phyloP scores from a whole-genome alignment of 2,113 vertebrate genomes.

The Rhegmatorhina hoffmannsi region DNA sequence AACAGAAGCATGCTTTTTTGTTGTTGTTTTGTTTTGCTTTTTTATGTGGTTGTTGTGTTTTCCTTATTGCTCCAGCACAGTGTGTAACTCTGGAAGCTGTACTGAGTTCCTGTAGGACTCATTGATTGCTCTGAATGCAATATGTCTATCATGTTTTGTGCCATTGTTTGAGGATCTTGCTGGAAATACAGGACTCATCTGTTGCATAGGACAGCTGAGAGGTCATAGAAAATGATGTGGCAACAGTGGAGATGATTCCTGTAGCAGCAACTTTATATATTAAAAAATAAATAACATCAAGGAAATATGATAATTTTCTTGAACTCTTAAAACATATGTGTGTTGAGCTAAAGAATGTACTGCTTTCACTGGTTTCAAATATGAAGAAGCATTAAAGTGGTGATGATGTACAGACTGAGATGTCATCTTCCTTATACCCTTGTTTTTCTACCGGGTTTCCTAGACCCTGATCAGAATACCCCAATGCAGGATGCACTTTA shows the following conservation, averaged over 20 bases:
- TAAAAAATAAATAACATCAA: neutral
- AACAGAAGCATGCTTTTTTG: neutral
- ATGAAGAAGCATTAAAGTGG: fast-evolving
- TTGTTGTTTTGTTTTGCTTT: too few species aligned
- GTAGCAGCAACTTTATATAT: neutral
- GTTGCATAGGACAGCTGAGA: neutral
- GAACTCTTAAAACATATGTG: neutral
- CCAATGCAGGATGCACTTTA: neutral
- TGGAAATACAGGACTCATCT: neutral
- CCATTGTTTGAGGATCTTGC: neutral
- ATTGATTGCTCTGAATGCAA: neutral
- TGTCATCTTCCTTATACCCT: neutral
- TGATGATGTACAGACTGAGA: fast-evolving
- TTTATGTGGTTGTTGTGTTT: too few species aligned
- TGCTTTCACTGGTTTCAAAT: neutral
- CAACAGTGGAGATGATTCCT: neutral
- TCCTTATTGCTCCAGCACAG: neutral
- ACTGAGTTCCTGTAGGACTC: neutral
- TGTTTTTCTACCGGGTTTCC: neutral
- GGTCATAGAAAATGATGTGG: neutral
- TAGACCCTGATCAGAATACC: neutral
- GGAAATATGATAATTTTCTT: neutral
- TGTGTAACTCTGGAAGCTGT: neutral
- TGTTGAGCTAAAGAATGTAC: neutral
- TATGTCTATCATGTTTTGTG: too few species aligned